A percentile compares a stretch with the other conserved stretches of the same genome.
Evolutionary conservation across 2,888 invertebrate species (phyloP).

Genomic region (Pristionchus entomophagus): DNA sequence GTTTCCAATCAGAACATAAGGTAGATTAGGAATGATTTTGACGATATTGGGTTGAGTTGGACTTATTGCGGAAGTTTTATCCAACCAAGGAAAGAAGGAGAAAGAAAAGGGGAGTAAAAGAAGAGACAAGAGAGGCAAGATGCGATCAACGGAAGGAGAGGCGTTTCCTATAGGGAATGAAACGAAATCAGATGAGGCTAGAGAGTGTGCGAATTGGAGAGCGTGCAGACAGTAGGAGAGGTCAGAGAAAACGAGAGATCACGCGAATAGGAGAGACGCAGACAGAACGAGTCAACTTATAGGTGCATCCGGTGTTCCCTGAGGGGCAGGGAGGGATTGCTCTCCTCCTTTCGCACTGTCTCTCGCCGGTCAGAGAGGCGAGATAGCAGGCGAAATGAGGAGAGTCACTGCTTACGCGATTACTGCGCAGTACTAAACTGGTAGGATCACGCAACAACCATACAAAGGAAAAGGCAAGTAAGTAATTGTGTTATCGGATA

Average conservation of each 20-base stretch:
- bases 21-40: too few species aligned
- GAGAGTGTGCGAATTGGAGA: not conserved
- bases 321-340: too few species aligned
- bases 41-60: too few species aligned
- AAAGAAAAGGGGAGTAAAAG: not conserved
- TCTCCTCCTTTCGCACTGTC: not conserved
- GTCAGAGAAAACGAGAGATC: not conserved
- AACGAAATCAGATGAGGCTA: slow-evolving; percentile 7
- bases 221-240: not conserved
- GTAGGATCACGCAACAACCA: not conserved
- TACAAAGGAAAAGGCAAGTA: not conserved
- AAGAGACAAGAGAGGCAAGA: not conserved
- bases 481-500: not conserved
- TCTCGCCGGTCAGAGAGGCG: too few species aligned
- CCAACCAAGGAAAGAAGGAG: not conserved
- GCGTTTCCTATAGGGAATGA: not conserved
- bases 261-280: too few species aligned
- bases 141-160: slow-evolving; percentile 32
- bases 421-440: not conserved
- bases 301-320: not conserved
- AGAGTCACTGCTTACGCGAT: not conserved
- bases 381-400: not conserved
- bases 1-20: too few species aligned
- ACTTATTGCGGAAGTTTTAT: too few species aligned
- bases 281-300: slow-evolving; percentile 13